Conservation (phyloP, 64 coral and sea anemone genomes). For the Acropora yongei region DNA sequence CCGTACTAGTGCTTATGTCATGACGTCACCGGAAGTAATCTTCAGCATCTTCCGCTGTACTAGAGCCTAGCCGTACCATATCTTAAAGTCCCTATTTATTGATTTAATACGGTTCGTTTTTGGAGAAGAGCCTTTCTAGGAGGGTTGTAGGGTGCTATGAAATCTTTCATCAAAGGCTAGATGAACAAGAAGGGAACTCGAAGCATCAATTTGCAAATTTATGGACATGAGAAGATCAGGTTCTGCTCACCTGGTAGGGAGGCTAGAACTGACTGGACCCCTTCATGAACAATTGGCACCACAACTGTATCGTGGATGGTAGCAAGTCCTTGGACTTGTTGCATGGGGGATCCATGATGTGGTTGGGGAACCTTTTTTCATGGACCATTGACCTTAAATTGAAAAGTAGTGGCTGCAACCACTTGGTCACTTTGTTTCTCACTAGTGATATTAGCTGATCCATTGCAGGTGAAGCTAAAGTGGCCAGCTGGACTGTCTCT, state of each 20-base stretch:
- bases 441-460: not conserved
- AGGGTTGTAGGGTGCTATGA: conserved; percentile 4
- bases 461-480: not conserved
- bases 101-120: not conserved
- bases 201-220: not conserved
- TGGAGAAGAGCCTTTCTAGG: conserved; percentile 8
- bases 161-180: not conserved
- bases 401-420: not conserved
- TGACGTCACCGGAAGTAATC: too few species aligned
- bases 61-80: too few species aligned
- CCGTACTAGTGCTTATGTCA: too few species aligned
- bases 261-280: not conserved
- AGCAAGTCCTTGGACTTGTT: conserved; percentile 6
- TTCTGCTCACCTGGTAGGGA: not conserved
- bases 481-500: not conserved
- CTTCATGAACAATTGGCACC: not conserved
- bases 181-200: conserved; percentile 9
- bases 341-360: not conserved
- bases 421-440: not conserved
- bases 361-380: not conserved
- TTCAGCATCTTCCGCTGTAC: too few species aligned
- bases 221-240: not conserved
- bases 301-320: not conserved
- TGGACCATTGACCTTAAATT: not conserved
- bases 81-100: too few species aligned